Conservation (phyloP, 2,888 invertebrate genomes). For the Conistra vaccinii region DNA sequence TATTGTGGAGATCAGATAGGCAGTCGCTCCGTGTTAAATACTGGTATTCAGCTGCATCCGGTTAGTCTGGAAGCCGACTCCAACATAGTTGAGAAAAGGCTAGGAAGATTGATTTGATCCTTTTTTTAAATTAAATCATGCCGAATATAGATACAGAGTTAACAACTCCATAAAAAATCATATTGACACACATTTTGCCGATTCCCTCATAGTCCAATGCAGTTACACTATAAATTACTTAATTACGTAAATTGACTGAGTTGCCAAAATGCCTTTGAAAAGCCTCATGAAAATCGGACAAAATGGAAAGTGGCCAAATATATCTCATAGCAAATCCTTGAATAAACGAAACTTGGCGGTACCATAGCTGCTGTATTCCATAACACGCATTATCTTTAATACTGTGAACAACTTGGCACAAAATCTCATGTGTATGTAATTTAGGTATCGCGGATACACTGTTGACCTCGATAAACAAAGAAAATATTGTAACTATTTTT, state of each 20-base stretch:
- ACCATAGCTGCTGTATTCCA: slow-evolving; percentile 56
- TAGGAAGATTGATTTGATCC: background rate
- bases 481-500: slow-evolving; percentile 48
- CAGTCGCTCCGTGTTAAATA: background rate
- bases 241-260: slow-evolving; percentile 55
- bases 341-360: slow-evolving; percentile 64
- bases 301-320: slow-evolving; percentile 78
- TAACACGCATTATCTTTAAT: slow-evolving; percentile 59
- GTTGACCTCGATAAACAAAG: slow-evolving; percentile 50
- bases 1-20: background rate
- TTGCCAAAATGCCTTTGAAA: slow-evolving; percentile 41
- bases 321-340: slow-evolving; percentile 64
- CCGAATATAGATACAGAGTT: background rate
- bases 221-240: slow-evolving; percentile 54
- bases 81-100: background rate
- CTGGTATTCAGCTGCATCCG: background rate
- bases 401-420: slow-evolving; percentile 65
- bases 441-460: slow-evolving; percentile 38
- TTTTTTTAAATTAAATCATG: background rate
- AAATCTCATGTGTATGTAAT: slow-evolving; percentile 41
- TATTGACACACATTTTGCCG: background rate
- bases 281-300: slow-evolving; percentile 25
- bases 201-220: slow-evolving; percentile 26
- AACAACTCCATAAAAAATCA: slow-evolving; percentile 6
- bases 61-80: background rate